phyloP scores from a whole-genome alignment of 2,113 vertebrate genomes.

The Meriones unguiculatus region DNA sequence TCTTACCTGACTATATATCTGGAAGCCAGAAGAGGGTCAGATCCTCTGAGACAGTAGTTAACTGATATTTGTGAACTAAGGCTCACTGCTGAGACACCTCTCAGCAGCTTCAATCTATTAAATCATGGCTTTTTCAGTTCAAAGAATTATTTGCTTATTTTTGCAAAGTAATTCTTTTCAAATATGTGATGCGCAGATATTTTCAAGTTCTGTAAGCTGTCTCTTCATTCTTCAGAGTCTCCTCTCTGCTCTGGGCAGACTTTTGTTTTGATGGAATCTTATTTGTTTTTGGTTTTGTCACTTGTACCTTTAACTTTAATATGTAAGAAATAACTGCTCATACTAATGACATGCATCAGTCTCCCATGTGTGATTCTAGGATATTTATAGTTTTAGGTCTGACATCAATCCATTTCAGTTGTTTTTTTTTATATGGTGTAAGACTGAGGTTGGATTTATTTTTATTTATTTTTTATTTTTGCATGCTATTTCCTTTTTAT shows the following conservation, averaged over 20 bases:
- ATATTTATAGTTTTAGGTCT: not conserved
- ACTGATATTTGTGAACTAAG: not conserved
- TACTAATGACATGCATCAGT: not conserved
- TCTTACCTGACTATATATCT: not conserved
- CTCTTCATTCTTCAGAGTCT: not conserved
- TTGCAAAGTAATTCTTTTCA: not conserved
- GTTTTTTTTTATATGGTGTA: not conserved
- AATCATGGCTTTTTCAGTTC: not conserved
- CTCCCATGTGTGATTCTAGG: not conserved
- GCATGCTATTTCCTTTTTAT: not conserved
- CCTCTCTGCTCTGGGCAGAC: not conserved
- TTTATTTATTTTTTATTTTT: not conserved
- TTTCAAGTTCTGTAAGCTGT: not conserved
- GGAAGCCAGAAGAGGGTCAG: not conserved
- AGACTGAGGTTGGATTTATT: not conserved
- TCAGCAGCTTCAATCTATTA: not conserved
- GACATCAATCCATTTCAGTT: not conserved
- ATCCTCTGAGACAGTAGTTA: not conserved
- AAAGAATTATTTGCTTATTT: not conserved
- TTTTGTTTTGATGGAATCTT: not conserved
- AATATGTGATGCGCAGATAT: not conserved
- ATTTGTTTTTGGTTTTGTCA: not conserved
- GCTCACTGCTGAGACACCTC: not conserved
- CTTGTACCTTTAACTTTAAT: not conserved
- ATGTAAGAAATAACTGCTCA: not conserved